A percentile compares a stretch with the other conserved stretches of the same genome.
Evolutionary conservation across 2,113 vertebrate species (phyloP).

Genomic region (Aleadryas rufinucha): DNA sequence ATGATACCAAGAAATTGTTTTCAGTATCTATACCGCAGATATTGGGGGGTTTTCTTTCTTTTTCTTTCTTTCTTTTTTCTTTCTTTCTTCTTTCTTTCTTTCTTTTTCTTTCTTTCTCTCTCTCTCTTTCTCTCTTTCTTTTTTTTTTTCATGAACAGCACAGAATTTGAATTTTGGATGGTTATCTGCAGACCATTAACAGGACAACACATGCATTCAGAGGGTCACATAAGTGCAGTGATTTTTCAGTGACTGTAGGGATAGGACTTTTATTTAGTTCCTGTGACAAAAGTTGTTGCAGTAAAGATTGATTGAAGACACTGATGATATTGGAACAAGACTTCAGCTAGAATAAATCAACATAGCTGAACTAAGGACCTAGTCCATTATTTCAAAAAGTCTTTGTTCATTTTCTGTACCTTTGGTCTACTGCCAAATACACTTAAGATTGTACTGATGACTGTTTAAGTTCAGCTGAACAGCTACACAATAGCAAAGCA

Average conservation of each 20-base stretch:
- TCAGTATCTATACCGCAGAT: not conserved
- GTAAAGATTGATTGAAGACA: not conserved
- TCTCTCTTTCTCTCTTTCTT: accelerated
- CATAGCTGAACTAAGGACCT: not conserved
- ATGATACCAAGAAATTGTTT: not conserved
- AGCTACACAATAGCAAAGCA: not conserved
- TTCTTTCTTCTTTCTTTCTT: not conserved
- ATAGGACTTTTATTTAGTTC: not conserved
- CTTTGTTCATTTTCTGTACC: not conserved
- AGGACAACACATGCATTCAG: not conserved
- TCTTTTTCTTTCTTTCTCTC: accelerated
- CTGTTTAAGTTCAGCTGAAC: not conserved
- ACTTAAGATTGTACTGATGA: not conserved
- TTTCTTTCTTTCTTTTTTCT: no score
- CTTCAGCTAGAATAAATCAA: not conserved
- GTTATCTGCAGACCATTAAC: not conserved
- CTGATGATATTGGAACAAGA: not conserved
- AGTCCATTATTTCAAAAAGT: not conserved
- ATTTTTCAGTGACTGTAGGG: not conserved
- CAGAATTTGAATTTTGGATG: not conserved
- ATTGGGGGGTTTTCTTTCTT: accelerated
- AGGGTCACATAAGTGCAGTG: not conserved
- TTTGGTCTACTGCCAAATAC: not conserved
- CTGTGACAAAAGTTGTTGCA: not conserved
- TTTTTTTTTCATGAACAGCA: not conserved